Evolutionary conservation across 2,113 vertebrate genomes (phyloP), one percentile per base, ranked within the genome.

Genomic region (Arizona elegans): DNA sequence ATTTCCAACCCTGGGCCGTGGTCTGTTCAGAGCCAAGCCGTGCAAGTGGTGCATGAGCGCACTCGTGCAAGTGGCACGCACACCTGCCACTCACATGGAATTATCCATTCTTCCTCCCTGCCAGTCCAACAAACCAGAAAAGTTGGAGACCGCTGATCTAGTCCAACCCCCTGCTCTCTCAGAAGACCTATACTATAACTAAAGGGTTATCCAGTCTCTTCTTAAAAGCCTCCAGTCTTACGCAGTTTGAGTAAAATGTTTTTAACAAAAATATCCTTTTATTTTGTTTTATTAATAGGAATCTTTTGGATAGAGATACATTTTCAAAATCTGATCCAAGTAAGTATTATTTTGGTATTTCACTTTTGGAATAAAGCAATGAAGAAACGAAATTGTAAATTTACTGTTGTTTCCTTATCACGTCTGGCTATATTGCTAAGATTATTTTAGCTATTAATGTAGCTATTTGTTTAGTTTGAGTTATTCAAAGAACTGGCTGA

Each of bases 301-400:
- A 98, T 96, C 98, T 98, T 96, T 98, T 99, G 96, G 99, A 99
- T 97, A 98, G 98, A 97, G 99, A 99, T 96, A 99, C 99, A 0
- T 99, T 99, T 98, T 99, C 99, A 96, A 99, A 99, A 97, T 99
- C 99, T 90, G 99, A 99, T 97, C 99, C 99, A 56, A 98, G 99
- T 99, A 98, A 98, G 99, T 98, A 97, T 59, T 92, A 87, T 96
- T 62, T 86, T 86, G 6, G 24, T 11, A 2, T 21, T 90, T 52
- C 0, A 19, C 29, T 65, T 15, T 92, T 43, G 5, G 10, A 90
- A 50, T 33, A 29, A 15, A 29, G 58, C 52, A 52, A 29, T 59
- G 5, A 50, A 88, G 59, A 24, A 19, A 70, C 24, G 15, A 89
- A 56, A 10, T 19, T 89, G 19, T 81, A 9, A n/a, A 56, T 33